These are phyloP conservation scores for Loripinus fragilis DNA, from an alignment of 2,888 invertebrate species.

Conservation along the genomic window DNA sequence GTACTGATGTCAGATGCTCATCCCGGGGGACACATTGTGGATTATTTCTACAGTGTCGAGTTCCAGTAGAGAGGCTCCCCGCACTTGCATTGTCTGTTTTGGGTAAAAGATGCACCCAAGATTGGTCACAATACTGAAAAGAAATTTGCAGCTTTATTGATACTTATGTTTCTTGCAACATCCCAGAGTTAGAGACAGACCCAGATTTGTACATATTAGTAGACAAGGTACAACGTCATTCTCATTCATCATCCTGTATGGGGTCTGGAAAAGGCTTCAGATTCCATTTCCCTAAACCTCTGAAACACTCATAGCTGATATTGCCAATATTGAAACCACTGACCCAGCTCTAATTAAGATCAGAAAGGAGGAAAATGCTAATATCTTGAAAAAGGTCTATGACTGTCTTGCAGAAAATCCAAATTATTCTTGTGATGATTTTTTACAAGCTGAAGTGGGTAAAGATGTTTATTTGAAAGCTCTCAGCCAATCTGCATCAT, in stretches of 20 bases:
- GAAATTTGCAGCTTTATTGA: no score
- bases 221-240: no score
- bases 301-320: no score
- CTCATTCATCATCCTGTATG: no score
- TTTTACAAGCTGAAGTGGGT: background rate
- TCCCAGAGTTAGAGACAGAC: background rate
- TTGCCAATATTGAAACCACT: background rate
- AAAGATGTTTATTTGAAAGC: background rate
- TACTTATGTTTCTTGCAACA: no score
- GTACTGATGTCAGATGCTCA: conserved; percentile 18
- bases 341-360: no score
- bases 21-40: conserved; percentile 48
- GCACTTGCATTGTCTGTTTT: conserved; percentile 18
- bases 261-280: no score
- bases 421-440: background rate
- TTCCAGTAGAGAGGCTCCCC: conserved; percentile 53
- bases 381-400: no score
- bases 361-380: no score
- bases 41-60: conserved; percentile 53
- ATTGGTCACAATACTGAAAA: no score
- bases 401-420: background rate
- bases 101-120: no score
- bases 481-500: background rate
- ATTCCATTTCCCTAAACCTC: no score
- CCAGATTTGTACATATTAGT: conserved; percentile 47